Evolutionary conservation across 2,113 vertebrate species (phyloP).

Genomic region (Poicephalus gulielmi): DNA sequence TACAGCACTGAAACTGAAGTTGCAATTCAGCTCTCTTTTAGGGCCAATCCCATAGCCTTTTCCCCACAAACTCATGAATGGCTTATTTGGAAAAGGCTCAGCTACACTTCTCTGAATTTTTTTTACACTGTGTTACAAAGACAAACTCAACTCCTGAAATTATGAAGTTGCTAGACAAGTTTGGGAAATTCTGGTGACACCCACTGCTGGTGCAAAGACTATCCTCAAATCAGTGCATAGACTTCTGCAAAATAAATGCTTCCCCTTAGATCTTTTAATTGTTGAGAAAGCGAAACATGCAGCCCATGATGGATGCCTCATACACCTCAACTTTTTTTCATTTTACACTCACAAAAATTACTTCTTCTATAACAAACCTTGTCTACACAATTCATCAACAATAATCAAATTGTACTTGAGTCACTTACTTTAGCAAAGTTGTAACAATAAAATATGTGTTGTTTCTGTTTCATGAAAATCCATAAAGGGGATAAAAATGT

Average conservation of each 20-base stretch:
- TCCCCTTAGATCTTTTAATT: not conserved
- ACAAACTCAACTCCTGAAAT: not conserved
- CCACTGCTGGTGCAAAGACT: not conserved
- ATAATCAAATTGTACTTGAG: not conserved
- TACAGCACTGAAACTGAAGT: not conserved
- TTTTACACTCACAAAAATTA: not conserved
- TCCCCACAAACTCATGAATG: not conserved
- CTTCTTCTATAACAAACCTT: not conserved
- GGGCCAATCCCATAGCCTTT: not conserved
- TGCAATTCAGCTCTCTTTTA: not conserved
- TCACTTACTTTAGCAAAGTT: not conserved
- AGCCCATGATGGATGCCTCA: not conserved
- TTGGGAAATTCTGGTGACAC: not conserved
- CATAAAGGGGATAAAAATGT: not conserved
- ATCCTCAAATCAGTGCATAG: not conserved
- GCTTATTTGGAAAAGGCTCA: not conserved
- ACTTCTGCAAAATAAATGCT: not conserved
- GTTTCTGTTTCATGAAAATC: not conserved
- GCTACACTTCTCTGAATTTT: not conserved
- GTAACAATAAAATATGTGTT: not conserved
- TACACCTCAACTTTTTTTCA: not conserved
- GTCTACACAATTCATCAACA: not conserved
- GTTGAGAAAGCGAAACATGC: not conserved
- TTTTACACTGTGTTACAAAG: not conserved
- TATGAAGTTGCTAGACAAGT: not conserved